phyloP scores from a whole-genome alignment of 2,888 invertebrate genomes.

The Aethes cnicana region DNA sequence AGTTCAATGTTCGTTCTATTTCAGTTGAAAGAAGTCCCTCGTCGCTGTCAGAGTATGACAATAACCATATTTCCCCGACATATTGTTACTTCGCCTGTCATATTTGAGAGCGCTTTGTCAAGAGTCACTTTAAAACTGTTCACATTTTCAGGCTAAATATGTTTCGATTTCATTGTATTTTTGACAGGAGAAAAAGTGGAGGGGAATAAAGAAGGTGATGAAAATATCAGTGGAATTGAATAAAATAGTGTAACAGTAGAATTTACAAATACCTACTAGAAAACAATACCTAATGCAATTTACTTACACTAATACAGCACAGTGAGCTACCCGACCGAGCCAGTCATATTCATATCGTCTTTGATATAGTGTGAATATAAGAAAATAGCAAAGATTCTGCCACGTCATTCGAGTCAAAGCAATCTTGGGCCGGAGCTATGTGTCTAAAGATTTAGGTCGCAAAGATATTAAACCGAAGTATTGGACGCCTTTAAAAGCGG shows the following conservation, averaged over 20 bases:
- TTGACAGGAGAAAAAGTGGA: too few relatives aligned
- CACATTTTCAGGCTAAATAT: slow-evolving; percentile 14
- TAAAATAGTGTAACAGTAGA: not conserved
- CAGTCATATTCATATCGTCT: too few relatives aligned
- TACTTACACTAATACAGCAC: too few relatives aligned
- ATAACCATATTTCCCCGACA: slow-evolving; percentile 61
- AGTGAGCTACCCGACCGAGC: too few relatives aligned
- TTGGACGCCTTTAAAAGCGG: slow-evolving; percentile 16
- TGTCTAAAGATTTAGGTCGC: slow-evolving; percentile 22
- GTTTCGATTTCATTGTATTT: slow-evolving; percentile 8
- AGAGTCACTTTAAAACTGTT: slow-evolving; percentile 23
- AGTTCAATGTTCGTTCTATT: slow-evolving; percentile 25
- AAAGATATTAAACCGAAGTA: slow-evolving; percentile 4
- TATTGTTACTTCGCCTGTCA: slow-evolving; percentile 39
- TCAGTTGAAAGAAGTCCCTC: slow-evolving; percentile 44
- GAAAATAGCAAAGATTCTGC: not conserved
- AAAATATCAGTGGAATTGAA: not conserved
- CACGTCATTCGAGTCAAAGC: slow-evolving; percentile 11
- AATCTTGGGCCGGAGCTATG: slow-evolving; percentile 5
- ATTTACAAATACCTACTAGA: not conserved
- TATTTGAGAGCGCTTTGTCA: slow-evolving; percentile 30
- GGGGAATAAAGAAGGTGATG: too few relatives aligned
- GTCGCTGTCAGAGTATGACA: slow-evolving; percentile 65
- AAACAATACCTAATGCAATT: not conserved
- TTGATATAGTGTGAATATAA: too few relatives aligned